A percentile compares a stretch with the other conserved stretches of the same genome.
These are phyloP conservation scores for Agapornis roseicollis DNA, from an alignment of 2,113 vertebrate genomes.

Conservation along the genomic window DNA sequence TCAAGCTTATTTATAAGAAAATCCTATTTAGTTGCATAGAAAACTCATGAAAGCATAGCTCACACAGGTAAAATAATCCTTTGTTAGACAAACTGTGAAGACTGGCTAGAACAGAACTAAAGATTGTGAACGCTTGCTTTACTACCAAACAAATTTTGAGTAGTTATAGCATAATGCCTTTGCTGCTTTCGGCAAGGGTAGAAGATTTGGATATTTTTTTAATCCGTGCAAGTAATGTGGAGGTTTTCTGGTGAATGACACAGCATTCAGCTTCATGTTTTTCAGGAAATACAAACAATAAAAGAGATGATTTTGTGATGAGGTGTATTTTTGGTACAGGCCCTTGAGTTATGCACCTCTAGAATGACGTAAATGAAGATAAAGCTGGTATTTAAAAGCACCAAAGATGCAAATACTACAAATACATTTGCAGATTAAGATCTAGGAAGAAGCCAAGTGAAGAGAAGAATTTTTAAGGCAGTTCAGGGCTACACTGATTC, in stretches of 20 bases:
- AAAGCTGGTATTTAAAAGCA: background rate
- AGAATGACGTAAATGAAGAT: background rate
- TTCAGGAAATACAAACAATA: background rate
- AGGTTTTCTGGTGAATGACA: background rate
- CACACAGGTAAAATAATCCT: background rate
- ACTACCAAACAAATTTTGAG: background rate
- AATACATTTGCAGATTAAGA: background rate
- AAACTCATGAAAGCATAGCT: background rate
- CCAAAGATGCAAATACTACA: background rate
- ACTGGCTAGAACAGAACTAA: background rate
- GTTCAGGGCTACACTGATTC: background rate
- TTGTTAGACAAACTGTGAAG: background rate
- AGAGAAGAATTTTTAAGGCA: background rate
- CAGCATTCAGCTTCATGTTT: background rate
- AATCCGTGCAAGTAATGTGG: background rate
- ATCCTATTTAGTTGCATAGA: background rate
- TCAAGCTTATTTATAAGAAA: background rate
- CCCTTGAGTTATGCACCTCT: background rate
- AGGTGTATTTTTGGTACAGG: background rate
- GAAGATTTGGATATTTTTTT: background rate
- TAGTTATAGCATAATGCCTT: background rate
- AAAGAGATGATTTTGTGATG: background rate
- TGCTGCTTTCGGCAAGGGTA: background rate
- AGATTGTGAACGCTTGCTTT: background rate
- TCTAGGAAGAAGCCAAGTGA: background rate